Percentiles rank a stretch among this genome's conserved stretches.
These are phyloP conservation scores for Lithophane leautieri DNA, from an alignment of 2,888 invertebrate genomes.

Conservation along the genomic window DNA sequence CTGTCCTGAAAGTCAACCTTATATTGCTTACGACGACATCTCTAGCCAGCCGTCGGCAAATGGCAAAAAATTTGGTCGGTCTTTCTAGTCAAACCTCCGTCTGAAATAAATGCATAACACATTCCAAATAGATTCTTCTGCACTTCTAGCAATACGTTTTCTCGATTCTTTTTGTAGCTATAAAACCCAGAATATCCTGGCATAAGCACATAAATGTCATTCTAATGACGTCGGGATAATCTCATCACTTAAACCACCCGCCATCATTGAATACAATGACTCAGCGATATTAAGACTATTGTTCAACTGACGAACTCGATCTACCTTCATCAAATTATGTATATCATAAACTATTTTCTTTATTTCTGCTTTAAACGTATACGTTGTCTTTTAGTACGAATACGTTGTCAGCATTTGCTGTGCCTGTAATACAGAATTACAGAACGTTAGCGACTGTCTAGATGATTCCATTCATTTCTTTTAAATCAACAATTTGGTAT, in stretches of 20 bases:
- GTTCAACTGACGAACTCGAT: conserved; percentile 64
- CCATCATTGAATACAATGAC: conserved; percentile 71
- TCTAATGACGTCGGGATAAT: conserved; percentile 5
- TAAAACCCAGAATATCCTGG: not conserved
- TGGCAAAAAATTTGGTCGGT: not conserved
- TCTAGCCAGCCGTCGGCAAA: not conserved
- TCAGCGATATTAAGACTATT: conserved; percentile 70
- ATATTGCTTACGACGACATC: not conserved
- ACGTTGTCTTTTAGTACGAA: not conserved
- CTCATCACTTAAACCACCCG: conserved; percentile 65
- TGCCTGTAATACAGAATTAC: not conserved
- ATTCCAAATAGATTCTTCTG: not conserved
- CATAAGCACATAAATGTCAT: not conserved
- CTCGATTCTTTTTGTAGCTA: not conserved
- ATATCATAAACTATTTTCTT: conserved; percentile 53
- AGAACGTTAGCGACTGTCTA: not conserved
- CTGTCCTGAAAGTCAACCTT: not conserved
- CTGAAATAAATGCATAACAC: not conserved
- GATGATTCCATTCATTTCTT: not conserved
- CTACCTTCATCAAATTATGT: conserved; percentile 62
- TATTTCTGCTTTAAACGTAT: conserved; percentile 36
- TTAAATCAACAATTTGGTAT: not conserved
- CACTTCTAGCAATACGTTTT: not conserved
- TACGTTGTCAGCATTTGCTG: conserved; percentile 14
- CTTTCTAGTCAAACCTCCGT: not conserved